A percentile compares a stretch with the other conserved stretches of the same genome.
phyloP scores from a whole-genome alignment of 2,113 vertebrate genomes.

The rabbit (Oryctolagus cuniculus) region DNA sequence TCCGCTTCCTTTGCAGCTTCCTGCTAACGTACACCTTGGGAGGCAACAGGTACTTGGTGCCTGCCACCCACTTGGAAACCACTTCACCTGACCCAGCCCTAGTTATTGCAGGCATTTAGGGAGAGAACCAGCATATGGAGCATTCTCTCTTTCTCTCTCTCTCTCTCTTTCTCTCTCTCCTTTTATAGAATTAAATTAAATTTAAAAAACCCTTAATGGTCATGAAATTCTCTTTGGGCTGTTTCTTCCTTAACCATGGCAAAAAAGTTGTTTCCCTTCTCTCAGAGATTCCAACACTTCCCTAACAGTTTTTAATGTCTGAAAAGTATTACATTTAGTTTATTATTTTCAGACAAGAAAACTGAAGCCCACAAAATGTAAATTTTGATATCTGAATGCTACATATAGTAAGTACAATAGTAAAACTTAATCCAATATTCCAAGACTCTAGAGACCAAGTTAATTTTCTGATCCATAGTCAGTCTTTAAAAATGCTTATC shows the following conservation, averaged over 20 bases:
- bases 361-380: background rate
- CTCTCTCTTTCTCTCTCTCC: no score
- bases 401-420: background rate
- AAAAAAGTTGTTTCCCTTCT: background rate
- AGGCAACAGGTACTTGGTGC: no score
- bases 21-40: no score
- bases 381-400: background rate
- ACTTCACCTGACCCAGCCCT: no score
- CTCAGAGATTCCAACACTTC: background rate
- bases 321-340: background rate
- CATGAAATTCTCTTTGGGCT: background rate
- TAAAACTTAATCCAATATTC: background rate
- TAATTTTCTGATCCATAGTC: background rate
- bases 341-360: background rate
- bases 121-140: no score
- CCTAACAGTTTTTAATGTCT: background rate
- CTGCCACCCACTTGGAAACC: no score
- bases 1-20: no score
- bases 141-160: no score
- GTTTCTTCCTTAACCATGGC: background rate
- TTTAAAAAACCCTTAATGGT: background rate
- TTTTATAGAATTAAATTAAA: no score
- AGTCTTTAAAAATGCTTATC: background rate
- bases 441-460: background rate
- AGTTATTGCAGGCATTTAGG: no score